A percentile compares a stretch with the other conserved stretches of the same genome.
Evolutionary conservation across 2,888 invertebrate species (phyloP).

Genomic region (Odontothrips loti): DNA sequence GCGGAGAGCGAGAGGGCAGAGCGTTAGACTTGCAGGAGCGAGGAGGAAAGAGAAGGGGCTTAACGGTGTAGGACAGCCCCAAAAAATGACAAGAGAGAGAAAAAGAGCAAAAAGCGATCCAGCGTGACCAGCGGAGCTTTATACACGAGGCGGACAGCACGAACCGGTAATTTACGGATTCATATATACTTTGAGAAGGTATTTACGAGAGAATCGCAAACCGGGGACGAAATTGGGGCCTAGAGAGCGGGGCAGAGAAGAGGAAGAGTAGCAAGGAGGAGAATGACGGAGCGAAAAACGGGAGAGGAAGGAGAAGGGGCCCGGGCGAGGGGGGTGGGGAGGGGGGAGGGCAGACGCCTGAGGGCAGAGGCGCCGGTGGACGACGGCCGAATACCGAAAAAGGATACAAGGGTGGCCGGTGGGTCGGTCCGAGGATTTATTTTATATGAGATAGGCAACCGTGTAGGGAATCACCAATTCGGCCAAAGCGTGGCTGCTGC

Average conservation of each 20-base stretch:
- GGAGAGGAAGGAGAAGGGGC: not conserved
- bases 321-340: not conserved
- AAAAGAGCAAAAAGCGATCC: too few species aligned
- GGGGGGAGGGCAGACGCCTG: not conserved
- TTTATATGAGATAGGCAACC: conserved; percentile 3
- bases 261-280: not conserved
- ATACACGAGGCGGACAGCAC: not conserved
- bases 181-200: conserved; percentile 1
- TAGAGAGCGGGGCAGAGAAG: not conserved
- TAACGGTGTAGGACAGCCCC: too few species aligned
- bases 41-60: too few species aligned
- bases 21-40: too few species aligned
- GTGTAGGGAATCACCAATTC: not conserved
- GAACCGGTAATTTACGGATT: conserved; percentile 4
- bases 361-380: not conserved
- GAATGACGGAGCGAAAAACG: not conserved
- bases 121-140: not conserved
- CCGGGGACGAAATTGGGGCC: not conserved
- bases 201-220: not conserved
- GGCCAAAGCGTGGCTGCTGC: too few species aligned
- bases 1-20: not conserved
- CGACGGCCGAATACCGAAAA: conserved; percentile 15
- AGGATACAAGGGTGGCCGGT: not conserved
- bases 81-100: too few species aligned
- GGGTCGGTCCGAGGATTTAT: not conserved